phyloP scores from a whole-genome alignment of 2,888 invertebrate genomes.

The Trachelus iudaicus region DNA sequence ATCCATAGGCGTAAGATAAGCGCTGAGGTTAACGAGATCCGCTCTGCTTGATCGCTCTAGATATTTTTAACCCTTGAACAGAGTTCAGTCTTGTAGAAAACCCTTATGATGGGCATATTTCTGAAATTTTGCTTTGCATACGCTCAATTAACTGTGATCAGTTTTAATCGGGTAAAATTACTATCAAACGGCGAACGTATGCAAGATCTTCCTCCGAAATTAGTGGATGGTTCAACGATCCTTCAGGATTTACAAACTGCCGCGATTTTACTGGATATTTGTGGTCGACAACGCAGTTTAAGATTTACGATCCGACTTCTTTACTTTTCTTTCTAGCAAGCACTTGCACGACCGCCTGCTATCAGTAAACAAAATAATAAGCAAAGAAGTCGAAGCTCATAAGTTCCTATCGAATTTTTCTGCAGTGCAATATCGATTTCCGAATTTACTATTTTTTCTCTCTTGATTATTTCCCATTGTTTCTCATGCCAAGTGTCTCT shows the following conservation, averaged over 20 bases:
- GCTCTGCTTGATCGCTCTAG: background rate
- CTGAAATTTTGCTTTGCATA: background rate
- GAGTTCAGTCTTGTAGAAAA: background rate
- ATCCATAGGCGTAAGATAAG: background rate
- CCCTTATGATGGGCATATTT: background rate
- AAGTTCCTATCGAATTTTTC: background rate
- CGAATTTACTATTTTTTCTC: background rate
- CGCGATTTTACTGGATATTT: background rate
- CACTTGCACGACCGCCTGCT: background rate
- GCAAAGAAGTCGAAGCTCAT: background rate
- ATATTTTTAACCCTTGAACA: background rate
- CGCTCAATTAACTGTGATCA: background rate
- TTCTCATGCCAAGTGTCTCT: background rate
- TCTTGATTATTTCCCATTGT: background rate
- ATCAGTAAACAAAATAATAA: constrained; percentile 3
- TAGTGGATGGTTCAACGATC: background rate
- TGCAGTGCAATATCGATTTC: background rate
- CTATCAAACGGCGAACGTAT: too few species aligned
- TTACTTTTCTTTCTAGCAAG: background rate
- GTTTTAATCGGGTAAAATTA: background rate
- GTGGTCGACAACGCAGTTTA: background rate
- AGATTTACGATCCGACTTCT: background rate
- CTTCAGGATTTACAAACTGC: background rate
- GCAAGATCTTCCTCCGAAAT: background rate
- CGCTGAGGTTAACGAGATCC: background rate